Conservation (phyloP, 2,888 invertebrate genomes). For the Tridacna crocea region DNA sequence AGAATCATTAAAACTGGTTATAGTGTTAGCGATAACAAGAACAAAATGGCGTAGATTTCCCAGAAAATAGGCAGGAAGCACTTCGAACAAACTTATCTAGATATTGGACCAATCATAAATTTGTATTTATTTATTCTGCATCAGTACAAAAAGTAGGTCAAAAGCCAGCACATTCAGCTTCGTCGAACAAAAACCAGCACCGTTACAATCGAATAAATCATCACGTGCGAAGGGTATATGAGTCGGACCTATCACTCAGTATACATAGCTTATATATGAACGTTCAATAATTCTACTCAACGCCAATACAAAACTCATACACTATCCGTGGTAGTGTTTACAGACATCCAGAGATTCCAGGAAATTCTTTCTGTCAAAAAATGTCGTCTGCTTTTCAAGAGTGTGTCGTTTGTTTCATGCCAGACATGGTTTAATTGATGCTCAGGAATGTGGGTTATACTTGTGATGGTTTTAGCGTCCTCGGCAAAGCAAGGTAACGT, state of each 20-base stretch:
- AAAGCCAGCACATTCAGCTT: too few relatives aligned
- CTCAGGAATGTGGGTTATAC: neutral
- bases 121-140: neutral
- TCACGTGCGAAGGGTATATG: too few relatives aligned
- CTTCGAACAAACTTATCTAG: neutral
- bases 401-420: neutral
- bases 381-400: neutral
- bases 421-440: neutral
- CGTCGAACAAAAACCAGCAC: neutral
- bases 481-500: too few relatives aligned
- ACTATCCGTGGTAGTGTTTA: neutral
- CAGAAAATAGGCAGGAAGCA: too few relatives aligned
- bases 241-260: neutral
- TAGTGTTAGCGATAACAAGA: too few relatives aligned
- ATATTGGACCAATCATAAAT: neutral
- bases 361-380: neutral
- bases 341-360: neutral
- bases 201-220: neutral
- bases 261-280: neutral
- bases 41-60: too few relatives aligned
- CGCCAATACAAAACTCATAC: neutral
- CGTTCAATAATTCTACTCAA: neutral
- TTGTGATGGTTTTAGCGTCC: neutral
- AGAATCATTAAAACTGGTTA: neutral
- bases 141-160: too few relatives aligned